Percentiles rank a stretch among this genome's conserved stretches.
phyloP scores from a whole-genome alignment of 2,797 vertebrate genomes.

The Coilia nasus region DNA sequence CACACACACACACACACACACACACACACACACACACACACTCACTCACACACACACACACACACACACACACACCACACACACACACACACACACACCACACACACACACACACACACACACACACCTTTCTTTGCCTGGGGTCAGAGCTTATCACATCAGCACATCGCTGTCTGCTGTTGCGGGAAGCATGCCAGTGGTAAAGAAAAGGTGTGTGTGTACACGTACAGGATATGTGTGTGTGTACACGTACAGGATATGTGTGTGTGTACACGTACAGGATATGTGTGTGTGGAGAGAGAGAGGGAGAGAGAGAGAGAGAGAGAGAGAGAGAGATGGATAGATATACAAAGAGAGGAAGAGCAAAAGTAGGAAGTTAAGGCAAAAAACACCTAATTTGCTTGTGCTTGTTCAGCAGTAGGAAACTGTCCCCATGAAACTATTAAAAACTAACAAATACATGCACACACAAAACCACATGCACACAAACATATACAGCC shows the following conservation, averaged over 20 bases:
- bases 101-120: conserved; percentile 21
- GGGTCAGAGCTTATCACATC: conserved; percentile 39
- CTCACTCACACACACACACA: conserved; percentile 36
- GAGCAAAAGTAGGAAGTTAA: not conserved
- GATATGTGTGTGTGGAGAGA: not conserved
- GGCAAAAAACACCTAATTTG: not conserved
- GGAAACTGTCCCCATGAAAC: not conserved
- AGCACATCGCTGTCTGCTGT: conserved; percentile 30
- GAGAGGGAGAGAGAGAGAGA: not conserved
- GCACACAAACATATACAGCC: not conserved
- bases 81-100: not conserved
- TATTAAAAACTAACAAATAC: not conserved
- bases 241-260: not conserved
- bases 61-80: not conserved
- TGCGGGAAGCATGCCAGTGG: conserved; percentile 36
- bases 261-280: not conserved
- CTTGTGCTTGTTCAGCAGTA: not conserved
- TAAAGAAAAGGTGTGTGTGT: not conserved
- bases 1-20: conserved; percentile 19
- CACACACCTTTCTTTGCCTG: conserved; percentile 45
- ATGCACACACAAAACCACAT: not conserved
- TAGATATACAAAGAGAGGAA: too few species aligned
- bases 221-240: not conserved
- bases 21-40: conserved; percentile 54
- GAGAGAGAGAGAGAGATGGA: too few species aligned